Evolutionary conservation across 2,888 invertebrate species (phyloP).

Genomic region (Standfussiana lucernea): DNA sequence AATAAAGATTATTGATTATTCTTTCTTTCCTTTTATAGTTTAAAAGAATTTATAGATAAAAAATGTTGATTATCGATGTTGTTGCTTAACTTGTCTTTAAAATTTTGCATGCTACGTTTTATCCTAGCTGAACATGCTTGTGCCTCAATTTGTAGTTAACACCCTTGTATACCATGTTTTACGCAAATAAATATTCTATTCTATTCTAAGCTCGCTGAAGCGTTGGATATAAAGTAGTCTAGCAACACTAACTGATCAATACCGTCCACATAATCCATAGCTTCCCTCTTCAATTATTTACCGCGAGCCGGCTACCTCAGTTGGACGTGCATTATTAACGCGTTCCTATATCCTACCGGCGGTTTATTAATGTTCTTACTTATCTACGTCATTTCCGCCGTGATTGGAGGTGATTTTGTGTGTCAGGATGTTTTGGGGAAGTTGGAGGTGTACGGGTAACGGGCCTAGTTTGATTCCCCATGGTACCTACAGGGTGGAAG

Average conservation of each 20-base stretch:
- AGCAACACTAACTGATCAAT: slow-evolving; percentile 66
- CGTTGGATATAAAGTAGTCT: slow-evolving; percentile 28
- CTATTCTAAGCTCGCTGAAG: background rate
- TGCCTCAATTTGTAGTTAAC: no score
- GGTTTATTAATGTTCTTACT: slow-evolving; percentile 49
- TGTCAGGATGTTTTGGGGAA: slow-evolving; percentile 6
- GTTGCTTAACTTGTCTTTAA: no score
- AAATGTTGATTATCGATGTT: no score
- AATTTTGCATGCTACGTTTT: no score
- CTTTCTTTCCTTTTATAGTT: no score
- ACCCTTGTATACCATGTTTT: no score
- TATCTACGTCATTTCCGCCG: slow-evolving; percentile 44
- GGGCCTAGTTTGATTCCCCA: background rate
- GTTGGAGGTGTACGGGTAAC: background rate
- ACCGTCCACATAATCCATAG: slow-evolving; percentile 64
- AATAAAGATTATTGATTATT: no score
- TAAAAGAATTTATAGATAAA: no score
- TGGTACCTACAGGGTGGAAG: no score
- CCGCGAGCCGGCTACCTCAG: slow-evolving; percentile 66
- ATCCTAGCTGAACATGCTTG: no score
- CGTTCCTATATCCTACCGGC: slow-evolving; percentile 41
- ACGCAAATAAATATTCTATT: no score
- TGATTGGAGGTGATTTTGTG: slow-evolving; percentile 46
- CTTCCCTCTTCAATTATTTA: slow-evolving; percentile 77
- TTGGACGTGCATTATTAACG: slow-evolving; percentile 73